These are phyloP conservation scores for Hemibagrus guttatus DNA, from an alignment of 2,797 vertebrate genomes.

Conservation along the genomic window DNA sequence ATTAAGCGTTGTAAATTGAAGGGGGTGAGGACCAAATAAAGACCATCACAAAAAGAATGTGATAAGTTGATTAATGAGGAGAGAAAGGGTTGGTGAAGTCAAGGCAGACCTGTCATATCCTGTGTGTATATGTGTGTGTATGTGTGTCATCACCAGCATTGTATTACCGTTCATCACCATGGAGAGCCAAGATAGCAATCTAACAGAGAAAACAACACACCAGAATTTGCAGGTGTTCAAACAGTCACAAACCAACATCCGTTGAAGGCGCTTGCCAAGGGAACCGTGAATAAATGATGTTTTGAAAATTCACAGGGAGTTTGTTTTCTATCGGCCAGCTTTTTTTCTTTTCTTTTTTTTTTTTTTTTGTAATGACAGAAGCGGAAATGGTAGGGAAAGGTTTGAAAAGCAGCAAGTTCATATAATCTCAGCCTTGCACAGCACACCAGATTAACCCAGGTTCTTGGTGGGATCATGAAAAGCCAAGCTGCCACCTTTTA, in stretches of 20 bases:
- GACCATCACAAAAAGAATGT: constrained; percentile 42
- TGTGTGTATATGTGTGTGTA: background rate
- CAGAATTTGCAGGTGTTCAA: constrained; percentile 42
- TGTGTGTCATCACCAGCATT: constrained; percentile 43
- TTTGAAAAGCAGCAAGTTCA: constrained; percentile 30
- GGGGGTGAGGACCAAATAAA: constrained; percentile 48
- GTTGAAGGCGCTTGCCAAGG: constrained; percentile 6
- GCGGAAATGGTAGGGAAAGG: constrained; percentile 20
- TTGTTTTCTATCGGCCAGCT: background rate
- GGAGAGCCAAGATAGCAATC: constrained; percentile 30
- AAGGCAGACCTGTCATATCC: constrained; percentile 46
- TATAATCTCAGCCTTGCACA: constrained; percentile 50
- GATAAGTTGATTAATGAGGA: constrained; percentile 53
- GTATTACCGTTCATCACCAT: constrained; percentile 38
- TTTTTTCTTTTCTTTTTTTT: background rate
- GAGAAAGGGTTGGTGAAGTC: constrained; percentile 34
- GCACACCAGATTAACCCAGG: constrained; percentile 38
- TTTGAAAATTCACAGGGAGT: constrained; percentile 18
- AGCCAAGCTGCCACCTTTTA: constrained; percentile 36
- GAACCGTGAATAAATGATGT: constrained; percentile 46
- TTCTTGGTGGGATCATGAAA: constrained; percentile 28
- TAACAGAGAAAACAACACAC: constrained; percentile 26
- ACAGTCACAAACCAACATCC: constrained; percentile 3
- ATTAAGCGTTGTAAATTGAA: constrained; percentile 62
- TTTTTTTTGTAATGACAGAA: background rate